Evolutionary conservation across 2,113 vertebrate genomes (phyloP), one percentile per base, ranked within the genome.

Genomic region (Nematolebias whitei): DNA sequence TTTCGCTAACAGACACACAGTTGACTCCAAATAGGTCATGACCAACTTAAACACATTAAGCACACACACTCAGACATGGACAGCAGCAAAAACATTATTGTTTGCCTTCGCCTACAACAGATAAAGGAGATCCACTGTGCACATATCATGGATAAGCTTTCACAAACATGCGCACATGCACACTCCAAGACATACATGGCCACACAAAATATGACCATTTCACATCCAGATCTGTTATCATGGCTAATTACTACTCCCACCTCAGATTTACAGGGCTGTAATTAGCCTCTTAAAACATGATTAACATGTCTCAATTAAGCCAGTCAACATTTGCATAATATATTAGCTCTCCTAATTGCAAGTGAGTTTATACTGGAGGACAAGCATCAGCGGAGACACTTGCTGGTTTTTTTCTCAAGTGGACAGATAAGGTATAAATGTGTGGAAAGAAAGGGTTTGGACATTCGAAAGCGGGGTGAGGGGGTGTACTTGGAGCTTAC

Each of bases 261-360:
- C 89, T 96, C 95, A 96, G 94, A 98, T 97, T 98, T 91, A 91
- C 96, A 98, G 95, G 95, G 95, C 95, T 96, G 95, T 98, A 98
- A 99, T 99, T 99, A 98, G 96, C 95, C 97, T 95, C 96, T 96
- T 99, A 98, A 98, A 93, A 99, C 96, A 96, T 99, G 96, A 99
- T 99, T 99, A 99, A 98, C 96, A 98, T 94, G 96, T 98, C 96
- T 98, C 97, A 94, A 94, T 94, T 94, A 93, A 90, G 89, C 90
- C 91, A 93, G 96, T 98, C 96, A 97, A 97, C 95, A 99, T 99
- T 98, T 98, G 96, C 97, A 99, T 99, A 98, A 98, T 95, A 95
- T 97, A 99, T 97, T 95, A 97, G 96, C 95, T 92, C 85, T 95
- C 95, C 94, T 98, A 94, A 93, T 96, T 95, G 95, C 93, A 82